Evolutionary conservation across 1,140 invertebrate species (phyloP).

Genomic region (Drosophila grimshawi): DNA sequence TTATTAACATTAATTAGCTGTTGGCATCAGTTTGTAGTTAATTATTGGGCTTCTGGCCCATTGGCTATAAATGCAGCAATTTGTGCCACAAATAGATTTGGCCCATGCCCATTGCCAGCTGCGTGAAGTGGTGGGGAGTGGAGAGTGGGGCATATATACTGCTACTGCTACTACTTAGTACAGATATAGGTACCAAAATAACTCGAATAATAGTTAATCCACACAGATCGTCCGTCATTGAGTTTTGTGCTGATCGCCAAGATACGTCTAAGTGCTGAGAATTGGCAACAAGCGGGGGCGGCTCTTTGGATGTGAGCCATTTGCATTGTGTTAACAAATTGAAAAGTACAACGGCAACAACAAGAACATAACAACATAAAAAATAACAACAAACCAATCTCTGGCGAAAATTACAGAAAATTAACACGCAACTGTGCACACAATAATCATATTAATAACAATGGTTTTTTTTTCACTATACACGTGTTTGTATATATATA

Average conservation of each 20-base stretch:
- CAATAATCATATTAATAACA: slow-evolving; percentile 83
- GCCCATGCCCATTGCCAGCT: slow-evolving; percentile 32
- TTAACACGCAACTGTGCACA: slow-evolving; percentile 83
- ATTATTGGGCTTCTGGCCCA: slow-evolving; percentile 42
- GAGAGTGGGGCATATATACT: too few relatives aligned
- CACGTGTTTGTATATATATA: slow-evolving; percentile 1
- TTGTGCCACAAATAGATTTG: slow-evolving; percentile 53
- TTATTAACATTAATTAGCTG: slow-evolving; percentile 30
- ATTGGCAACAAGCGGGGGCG: slow-evolving; percentile 1
- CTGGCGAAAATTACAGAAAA: slow-evolving; percentile 72
- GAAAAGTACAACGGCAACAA: slow-evolving; percentile 37
- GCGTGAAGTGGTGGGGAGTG: slow-evolving; percentile 7
- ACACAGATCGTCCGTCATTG: neutral
- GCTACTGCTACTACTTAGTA: neutral
- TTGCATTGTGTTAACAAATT: slow-evolving; percentile 61
- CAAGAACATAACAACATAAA: slow-evolving; percentile 8
- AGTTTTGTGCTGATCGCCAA: slow-evolving; percentile 3
- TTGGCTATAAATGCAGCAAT: slow-evolving; percentile 56
- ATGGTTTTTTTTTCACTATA: slow-evolving; percentile 50
- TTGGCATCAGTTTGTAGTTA: slow-evolving; percentile 27
- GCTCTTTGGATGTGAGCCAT: slow-evolving; percentile 40
- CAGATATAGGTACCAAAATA: slow-evolving; percentile 6
- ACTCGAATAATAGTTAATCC: slow-evolving; percentile 54
- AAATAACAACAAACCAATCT: slow-evolving; percentile 36
- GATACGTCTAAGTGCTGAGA: slow-evolving; percentile 8